Conservation (phyloP, 2,113 vertebrate species). For the Noctilio leporinus region DNA sequence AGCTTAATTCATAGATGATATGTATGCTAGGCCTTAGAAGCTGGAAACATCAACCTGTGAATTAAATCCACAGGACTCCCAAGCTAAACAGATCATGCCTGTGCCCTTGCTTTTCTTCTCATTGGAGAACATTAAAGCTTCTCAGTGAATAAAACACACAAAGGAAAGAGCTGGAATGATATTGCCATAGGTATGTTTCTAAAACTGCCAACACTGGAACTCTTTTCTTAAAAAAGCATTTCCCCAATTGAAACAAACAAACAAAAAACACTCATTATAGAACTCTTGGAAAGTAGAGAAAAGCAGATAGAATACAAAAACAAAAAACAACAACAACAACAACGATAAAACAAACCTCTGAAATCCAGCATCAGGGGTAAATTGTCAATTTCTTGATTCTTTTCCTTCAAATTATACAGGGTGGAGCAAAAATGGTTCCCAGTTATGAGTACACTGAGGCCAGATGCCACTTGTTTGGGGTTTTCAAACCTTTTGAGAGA, state of each 20-base stretch:
- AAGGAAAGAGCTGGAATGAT: neutral
- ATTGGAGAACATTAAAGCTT: neutral
- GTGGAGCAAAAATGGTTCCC: neutral
- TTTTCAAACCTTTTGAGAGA: neutral
- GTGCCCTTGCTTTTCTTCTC: neutral
- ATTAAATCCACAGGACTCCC: neutral
- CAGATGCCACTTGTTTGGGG: neutral
- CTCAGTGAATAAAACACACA: neutral
- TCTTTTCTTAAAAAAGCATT: neutral
- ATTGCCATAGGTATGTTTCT: neutral
- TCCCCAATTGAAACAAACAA: neutral
- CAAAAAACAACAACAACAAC: too few species aligned
- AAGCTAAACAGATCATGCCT: neutral
- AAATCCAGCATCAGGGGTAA: neutral
- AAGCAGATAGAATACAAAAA: neutral
- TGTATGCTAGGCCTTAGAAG: neutral
- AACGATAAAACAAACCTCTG: neutral
- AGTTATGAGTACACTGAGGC: neutral
- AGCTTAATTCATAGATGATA: neutral
- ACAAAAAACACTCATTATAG: neutral
- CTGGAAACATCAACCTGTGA: neutral
- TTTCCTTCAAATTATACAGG: neutral
- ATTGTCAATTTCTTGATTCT: neutral
- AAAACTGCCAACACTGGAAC: neutral
- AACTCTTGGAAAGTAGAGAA: neutral